These are phyloP conservation scores for Muraenolepis orangiensis DNA, from an alignment of 2,797 vertebrate species.

Conservation along the genomic window DNA sequence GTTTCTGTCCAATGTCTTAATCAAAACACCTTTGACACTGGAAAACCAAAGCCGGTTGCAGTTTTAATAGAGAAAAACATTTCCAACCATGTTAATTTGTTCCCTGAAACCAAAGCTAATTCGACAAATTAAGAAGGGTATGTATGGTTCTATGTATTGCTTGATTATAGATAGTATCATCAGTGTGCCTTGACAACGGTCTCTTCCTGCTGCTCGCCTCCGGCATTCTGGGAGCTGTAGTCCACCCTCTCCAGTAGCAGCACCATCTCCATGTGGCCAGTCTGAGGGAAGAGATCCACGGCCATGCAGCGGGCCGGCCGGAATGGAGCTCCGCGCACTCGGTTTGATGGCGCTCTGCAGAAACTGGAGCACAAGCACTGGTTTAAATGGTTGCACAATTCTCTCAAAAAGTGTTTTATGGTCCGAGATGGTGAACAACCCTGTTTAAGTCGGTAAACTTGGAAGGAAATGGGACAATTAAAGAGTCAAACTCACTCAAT, in stretches of 20 bases:
- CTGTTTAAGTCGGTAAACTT: not conserved
- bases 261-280: slow-evolving; percentile 88
- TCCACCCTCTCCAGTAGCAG: slow-evolving; percentile 87
- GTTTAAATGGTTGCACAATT: not conserved
- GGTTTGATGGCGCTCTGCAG: slow-evolving; percentile 91
- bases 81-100: not conserved
- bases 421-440: not conserved
- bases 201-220: slow-evolving; percentile 20
- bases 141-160: not conserved
- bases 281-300: slow-evolving; percentile 96
- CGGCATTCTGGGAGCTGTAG: slow-evolving; percentile 51
- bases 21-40: slow-evolving; percentile 9
- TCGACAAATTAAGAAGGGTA: not conserved
- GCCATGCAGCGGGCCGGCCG: slow-evolving; percentile 83
- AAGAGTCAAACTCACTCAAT: slow-evolving; percentile 83
- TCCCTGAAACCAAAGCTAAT: not conserved
- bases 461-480: not conserved
- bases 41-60: not conserved
- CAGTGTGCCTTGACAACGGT: not conserved
- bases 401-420: no score
- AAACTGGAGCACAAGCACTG: slow-evolving; percentile 71
- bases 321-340: slow-evolving; percentile 86
- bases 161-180: not conserved
- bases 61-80: not conserved
- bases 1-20: slow-evolving; percentile 16